These are phyloP conservation scores for Antedon mediterranea DNA, from an alignment of 53 echinoderm and acorn worm species.

Conservation along the genomic window DNA sequence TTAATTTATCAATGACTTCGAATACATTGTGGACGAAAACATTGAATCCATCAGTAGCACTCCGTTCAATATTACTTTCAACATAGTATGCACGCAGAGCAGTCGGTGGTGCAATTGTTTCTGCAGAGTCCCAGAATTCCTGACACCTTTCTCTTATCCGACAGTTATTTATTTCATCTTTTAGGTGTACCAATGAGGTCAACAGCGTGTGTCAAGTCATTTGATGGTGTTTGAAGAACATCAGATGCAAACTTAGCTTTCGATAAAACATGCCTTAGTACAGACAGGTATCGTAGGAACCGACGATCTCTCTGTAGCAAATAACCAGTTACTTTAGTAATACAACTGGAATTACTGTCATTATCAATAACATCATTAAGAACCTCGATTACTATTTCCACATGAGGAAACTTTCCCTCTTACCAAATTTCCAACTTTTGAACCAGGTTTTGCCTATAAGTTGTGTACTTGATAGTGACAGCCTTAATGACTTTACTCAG, in stretches of 20 bases:
- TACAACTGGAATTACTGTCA: not conserved
- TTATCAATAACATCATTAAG: not conserved
- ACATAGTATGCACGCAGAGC: too few relatives aligned
- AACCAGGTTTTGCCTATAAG: too few relatives aligned
- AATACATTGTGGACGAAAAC: too few relatives aligned
- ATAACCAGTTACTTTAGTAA: not conserved
- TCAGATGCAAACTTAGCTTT: not conserved
- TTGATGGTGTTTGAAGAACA: not conserved
- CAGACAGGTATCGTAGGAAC: not conserved
- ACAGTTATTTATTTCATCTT: not conserved
- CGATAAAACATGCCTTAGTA: not conserved
- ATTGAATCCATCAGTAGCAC: too few relatives aligned
- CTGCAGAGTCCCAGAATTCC: not conserved
- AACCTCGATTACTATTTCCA: not conserved
- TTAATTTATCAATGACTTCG: too few relatives aligned
- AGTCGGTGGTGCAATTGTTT: not conserved
- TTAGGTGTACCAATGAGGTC: not conserved
- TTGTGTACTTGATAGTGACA: too few relatives aligned
- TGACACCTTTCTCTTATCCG: not conserved
- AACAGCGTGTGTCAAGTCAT: not conserved
- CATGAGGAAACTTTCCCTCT: too few relatives aligned
- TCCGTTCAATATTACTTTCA: too few relatives aligned
- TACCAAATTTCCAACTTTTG: too few relatives aligned
- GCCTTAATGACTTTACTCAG: too few relatives aligned
- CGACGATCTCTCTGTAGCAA: not conserved